phyloP scores from a whole-genome alignment of 2,113 vertebrate species.

The Percina caprodes region DNA sequence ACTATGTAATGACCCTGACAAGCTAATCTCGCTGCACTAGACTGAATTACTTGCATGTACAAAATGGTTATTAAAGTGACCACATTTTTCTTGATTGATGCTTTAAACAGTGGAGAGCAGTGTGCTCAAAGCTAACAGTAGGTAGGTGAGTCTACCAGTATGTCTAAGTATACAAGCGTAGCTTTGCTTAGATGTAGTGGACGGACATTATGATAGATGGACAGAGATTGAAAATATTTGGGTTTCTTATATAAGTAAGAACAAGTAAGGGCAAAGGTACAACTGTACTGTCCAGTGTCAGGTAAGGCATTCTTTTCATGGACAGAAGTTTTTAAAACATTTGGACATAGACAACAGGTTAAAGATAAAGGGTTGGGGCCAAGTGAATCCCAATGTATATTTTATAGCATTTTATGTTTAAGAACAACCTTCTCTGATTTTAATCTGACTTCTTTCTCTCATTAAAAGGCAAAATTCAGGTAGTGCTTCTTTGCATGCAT shows the following conservation, averaged over 20 bases:
- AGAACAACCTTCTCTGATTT: conserved; percentile 30
- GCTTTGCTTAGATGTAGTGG: conserved; percentile 40
- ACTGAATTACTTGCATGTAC: conserved; percentile 28
- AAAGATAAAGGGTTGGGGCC: conserved; percentile 8
- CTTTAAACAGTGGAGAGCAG: conserved; percentile 20
- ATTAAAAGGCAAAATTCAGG: conserved; percentile 78
- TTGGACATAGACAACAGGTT: conserved; percentile 1
- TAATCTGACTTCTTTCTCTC: conserved; percentile 51
- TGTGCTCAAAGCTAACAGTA: conserved; percentile 34
- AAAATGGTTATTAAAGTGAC: conserved; percentile 29
- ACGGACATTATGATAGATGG: conserved; percentile 41
- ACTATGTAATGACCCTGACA: conserved; percentile 35
- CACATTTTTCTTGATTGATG: conserved; percentile 22
- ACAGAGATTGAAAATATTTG: conserved; percentile 48
- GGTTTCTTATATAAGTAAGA: conserved; percentile 29
- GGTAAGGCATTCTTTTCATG: conserved; percentile 77
- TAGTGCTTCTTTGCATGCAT: conserved; percentile 79
- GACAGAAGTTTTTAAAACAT: conserved; percentile 45
- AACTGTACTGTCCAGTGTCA: conserved; percentile 61
- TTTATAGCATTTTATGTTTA: conserved; percentile 47
- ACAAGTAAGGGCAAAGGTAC: conserved; percentile 49
- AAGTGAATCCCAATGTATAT: conserved; percentile 44
- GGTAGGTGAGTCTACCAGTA: conserved; percentile 7
- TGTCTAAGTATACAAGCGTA: conserved; percentile 16
- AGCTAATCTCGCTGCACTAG: conserved; percentile 36